Evolutionary conservation across 2,888 invertebrate genomes (phyloP).

Genomic region (Dynastes maya): DNA sequence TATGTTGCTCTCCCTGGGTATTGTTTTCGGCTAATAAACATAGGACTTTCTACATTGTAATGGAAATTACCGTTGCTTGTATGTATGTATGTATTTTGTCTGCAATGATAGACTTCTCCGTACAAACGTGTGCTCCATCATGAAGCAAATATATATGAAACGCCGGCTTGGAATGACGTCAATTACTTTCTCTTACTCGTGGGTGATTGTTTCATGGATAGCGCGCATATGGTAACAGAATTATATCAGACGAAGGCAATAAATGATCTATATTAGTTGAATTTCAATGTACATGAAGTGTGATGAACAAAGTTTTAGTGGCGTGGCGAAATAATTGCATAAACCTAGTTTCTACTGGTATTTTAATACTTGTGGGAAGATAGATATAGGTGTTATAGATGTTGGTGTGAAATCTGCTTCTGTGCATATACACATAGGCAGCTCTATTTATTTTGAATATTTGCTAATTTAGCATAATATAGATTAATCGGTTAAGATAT

Average conservation of each 20-base stretch:
- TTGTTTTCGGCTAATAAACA: slow-evolving; percentile 21
- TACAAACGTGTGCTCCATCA: slow-evolving; percentile 5
- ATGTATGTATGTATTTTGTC: slow-evolving; percentile 16
- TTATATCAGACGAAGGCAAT: slow-evolving; percentile 22
- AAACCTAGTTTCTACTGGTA: no score
- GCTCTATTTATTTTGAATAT: no score
- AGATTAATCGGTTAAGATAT: no score
- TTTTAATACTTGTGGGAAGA: no score
- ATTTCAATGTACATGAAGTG: not conserved
- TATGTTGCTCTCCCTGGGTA: slow-evolving; percentile 3
- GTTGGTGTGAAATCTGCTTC: no score
- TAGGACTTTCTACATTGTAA: slow-evolving; percentile 40
- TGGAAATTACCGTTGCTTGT: slow-evolving; percentile 25
- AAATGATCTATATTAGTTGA: slow-evolving; percentile 9
- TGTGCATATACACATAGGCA: no score
- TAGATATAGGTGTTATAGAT: no score
- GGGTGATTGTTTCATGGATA: slow-evolving; percentile 13
- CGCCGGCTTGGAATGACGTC: slow-evolving; percentile 24
- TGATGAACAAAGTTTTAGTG: not conserved
- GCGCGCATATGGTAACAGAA: slow-evolving; percentile 16
- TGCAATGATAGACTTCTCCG: slow-evolving; percentile 21
- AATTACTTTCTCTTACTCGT: slow-evolving; percentile 29
- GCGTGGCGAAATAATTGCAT: not conserved
- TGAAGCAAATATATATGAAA: slow-evolving; percentile 15
- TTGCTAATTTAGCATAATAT: no score